Percentiles rank a stretch among this genome's conserved stretches.
phyloP scores from a whole-genome alignment of 2,113 vertebrate species.

The Isurus oxyrinchus region DNA sequence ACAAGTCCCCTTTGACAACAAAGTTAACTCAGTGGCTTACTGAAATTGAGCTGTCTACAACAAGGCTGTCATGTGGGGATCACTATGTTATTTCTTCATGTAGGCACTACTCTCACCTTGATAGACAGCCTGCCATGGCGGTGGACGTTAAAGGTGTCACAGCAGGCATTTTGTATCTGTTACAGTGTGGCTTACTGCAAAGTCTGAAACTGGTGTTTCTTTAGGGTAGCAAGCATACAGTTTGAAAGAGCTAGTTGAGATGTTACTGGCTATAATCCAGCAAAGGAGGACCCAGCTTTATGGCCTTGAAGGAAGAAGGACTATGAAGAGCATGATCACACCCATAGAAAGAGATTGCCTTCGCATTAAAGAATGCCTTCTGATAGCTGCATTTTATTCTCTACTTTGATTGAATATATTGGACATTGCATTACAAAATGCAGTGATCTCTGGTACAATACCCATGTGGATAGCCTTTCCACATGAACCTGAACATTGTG shows the following conservation, averaged over 20 bases:
- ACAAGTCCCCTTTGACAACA: not conserved
- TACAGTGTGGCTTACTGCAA: not conserved
- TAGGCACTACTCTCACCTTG: not conserved
- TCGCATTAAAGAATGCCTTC: not conserved
- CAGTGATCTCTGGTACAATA: not conserved
- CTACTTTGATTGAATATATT: not conserved
- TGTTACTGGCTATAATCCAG: not conserved
- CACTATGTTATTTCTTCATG: not conserved
- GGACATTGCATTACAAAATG: not conserved
- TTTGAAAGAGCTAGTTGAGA: not conserved
- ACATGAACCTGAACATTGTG: not conserved
- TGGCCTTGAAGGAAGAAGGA: too few species aligned
- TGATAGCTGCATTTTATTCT: not conserved
- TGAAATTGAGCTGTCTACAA: not conserved
- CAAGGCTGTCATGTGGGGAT: not conserved
- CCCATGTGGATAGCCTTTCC: not conserved
- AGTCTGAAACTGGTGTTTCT: not conserved
- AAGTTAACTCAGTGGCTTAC: not conserved
- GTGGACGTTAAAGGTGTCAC: not conserved
- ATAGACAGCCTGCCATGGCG: not conserved
- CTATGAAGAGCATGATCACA: not conserved
- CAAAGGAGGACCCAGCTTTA: not conserved
- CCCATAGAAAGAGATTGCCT: not conserved
- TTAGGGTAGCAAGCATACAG: not conserved
- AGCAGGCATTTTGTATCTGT: not conserved